Evolutionary conservation across 2,888 invertebrate genomes (phyloP).

Genomic region (Tineola bisselliella): DNA sequence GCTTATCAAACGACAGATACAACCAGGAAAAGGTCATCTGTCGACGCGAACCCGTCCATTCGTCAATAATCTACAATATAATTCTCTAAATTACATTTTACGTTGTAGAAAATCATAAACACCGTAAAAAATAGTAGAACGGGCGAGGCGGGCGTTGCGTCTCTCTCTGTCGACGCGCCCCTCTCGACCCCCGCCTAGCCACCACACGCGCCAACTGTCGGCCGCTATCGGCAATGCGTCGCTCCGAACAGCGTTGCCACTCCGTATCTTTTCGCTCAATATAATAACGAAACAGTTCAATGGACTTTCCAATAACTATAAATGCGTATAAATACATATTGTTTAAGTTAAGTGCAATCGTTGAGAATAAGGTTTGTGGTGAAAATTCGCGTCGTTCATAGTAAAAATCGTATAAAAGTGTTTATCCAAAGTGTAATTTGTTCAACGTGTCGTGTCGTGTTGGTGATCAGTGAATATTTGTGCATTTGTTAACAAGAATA

Average conservation of each 20-base stretch:
- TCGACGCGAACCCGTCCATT: slow-evolving; percentile 39
- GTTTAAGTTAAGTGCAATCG: slow-evolving; percentile 48
- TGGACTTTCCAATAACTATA: slow-evolving; percentile 63
- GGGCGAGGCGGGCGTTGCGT: not conserved
- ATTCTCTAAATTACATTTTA: slow-evolving; percentile 46
- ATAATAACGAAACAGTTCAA: slow-evolving; percentile 68
- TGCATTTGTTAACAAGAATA: slow-evolving; percentile 43
- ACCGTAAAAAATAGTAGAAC: slow-evolving; percentile 23
- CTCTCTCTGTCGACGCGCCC: slow-evolving; percentile 18
- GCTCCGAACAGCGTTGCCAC: slow-evolving; percentile 65
- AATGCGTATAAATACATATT: slow-evolving; percentile 52
- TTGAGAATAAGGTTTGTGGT: slow-evolving; percentile 48
- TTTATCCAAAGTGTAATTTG: slow-evolving; percentile 52
- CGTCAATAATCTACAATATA: slow-evolving; percentile 16
- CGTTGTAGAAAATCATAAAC: slow-evolving; percentile 47
- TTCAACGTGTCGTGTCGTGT: slow-evolving; percentile 47
- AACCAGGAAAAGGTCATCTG: slow-evolving; percentile 60
- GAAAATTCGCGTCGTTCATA: slow-evolving; percentile 36
- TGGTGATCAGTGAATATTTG: slow-evolving; percentile 50
- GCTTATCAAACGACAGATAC: slow-evolving; percentile 57
- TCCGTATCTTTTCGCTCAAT: slow-evolving; percentile 68
- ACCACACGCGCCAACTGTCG: slow-evolving; percentile 46
- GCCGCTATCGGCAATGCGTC: slow-evolving; percentile 50
- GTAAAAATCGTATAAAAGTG: slow-evolving; percentile 34
- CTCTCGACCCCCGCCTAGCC: slow-evolving; percentile 14